Evolutionary conservation across 2,888 invertebrate genomes (phyloP).

Genomic region (Amphimallon solstitiale): DNA sequence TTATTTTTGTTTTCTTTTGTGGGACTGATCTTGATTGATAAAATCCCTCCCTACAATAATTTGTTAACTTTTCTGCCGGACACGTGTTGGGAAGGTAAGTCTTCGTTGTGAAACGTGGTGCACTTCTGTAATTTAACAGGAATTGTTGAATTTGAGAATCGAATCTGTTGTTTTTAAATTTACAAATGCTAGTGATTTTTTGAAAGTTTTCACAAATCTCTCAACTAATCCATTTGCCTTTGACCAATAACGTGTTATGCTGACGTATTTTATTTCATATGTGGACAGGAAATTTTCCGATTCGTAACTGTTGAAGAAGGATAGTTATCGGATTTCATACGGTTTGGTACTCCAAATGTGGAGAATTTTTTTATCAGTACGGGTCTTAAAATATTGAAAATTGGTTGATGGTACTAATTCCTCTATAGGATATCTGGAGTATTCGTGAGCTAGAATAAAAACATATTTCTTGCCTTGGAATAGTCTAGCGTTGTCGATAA

Average conservation of each 20-base stretch:
- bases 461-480: too few relatives aligned
- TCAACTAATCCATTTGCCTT: constrained; percentile 43
- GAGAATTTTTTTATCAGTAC: constrained; percentile 9
- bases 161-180: constrained; percentile 4
- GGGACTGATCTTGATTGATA: too few relatives aligned
- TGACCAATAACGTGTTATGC: constrained; percentile 43
- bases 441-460: constrained; percentile 5
- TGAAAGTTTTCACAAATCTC: constrained; percentile 36
- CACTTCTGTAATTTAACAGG: constrained; percentile 18
- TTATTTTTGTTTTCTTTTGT: neutral
- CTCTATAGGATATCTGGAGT: constrained; percentile 17
- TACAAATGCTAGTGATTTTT: constrained; percentile 1
- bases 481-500: constrained; percentile 9
- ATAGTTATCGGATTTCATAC: too few relatives aligned
- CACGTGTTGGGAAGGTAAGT: constrained; percentile 9
- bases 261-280: constrained; percentile 37
- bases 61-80: neutral
- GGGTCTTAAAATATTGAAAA: constrained; percentile 1
- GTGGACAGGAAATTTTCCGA: constrained; percentile 21
- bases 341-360: constrained; percentile 15
- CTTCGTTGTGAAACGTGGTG: constrained; percentile 8
- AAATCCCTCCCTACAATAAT: neutral
- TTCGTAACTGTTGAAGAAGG: constrained; percentile 37
- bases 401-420: constrained; percentile 21
- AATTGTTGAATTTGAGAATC: too few relatives aligned